A percentile compares a stretch with the other conserved stretches of the same genome.
Evolutionary conservation across 2,797 vertebrate species (phyloP).

Genomic region (Neoniphon sammara): DNA sequence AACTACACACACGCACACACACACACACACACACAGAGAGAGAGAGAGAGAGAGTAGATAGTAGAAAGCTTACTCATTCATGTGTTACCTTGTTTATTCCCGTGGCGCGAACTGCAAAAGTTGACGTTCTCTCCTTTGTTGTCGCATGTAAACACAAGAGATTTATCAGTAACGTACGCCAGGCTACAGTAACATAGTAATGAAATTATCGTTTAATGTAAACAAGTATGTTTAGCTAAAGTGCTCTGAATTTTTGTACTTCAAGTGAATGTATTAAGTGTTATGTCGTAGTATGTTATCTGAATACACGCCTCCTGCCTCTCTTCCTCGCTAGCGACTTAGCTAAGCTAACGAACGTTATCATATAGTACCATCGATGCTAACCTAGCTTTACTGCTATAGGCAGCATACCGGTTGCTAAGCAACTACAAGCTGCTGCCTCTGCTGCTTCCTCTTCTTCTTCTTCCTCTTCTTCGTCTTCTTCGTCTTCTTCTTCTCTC

Average conservation of each 20-base stretch:
- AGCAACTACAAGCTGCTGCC: constrained; percentile 68
- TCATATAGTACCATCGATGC: not conserved
- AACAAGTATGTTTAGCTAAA: not conserved
- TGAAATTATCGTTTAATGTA: not conserved
- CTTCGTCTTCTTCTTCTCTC: too few species aligned
- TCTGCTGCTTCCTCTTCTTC: too few species aligned
- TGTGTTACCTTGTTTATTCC: constrained; percentile 42
- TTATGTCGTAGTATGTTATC: not conserved
- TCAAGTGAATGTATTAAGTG: not conserved
- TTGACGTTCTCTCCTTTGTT: not conserved
- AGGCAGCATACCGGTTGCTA: constrained; percentile 50
- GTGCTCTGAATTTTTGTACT: not conserved
- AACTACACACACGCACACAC: not conserved
- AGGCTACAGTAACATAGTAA: not conserved
- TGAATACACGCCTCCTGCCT: too few species aligned
- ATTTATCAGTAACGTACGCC: not conserved
- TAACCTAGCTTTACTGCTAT: constrained; percentile 5
- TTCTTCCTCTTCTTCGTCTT: too few species aligned
- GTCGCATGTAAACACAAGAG: not conserved
- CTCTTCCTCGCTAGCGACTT: not conserved
- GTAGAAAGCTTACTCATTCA: not conserved
- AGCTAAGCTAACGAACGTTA: constrained; percentile 1
- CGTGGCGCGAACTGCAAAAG: not conserved
- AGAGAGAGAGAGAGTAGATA: too few species aligned
- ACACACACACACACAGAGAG: not conserved